Percentiles rank a stretch among this genome's conserved stretches.
Conservation (phyloP, 2,888 invertebrate species). For the Drosophila fungiperda region DNA sequence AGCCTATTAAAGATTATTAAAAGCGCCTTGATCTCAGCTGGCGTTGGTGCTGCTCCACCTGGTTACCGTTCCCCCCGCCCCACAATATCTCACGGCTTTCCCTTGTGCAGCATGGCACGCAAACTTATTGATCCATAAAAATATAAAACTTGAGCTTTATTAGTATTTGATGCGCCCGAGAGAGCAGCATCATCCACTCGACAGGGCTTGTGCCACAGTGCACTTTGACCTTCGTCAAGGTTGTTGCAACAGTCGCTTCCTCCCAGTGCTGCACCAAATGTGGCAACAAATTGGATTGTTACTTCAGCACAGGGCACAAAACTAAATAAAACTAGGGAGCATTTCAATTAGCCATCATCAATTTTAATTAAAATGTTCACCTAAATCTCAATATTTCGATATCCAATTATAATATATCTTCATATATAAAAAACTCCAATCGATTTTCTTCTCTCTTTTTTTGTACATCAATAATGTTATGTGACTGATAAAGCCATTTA, state of each 20-base stretch:
- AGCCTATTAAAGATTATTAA: conserved; percentile 78
- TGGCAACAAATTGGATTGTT: conserved; percentile 9
- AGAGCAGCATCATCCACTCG: conserved; percentile 53
- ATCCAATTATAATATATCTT: conserved; percentile 44
- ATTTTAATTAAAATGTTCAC: conserved; percentile 48
- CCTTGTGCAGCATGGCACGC: conserved; percentile 47
- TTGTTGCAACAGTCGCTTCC: conserved; percentile 52
- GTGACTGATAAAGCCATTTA: conserved; percentile 45
- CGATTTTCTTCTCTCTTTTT: neutral
- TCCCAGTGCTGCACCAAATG: neutral
- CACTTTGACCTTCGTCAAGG: conserved; percentile 70
- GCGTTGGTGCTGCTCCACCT: conserved; percentile 11
- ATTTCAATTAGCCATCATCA: conserved; percentile 41
- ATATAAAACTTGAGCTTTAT: conserved; percentile 72
- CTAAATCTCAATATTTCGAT: conserved; percentile 51
- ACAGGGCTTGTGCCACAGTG: conserved; percentile 32
- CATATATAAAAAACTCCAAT: conserved; percentile 7
- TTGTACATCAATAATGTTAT: conserved; percentile 21
- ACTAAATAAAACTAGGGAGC: neutral
- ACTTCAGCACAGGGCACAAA: neutral
- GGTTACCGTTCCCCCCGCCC: neutral
- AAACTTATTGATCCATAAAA: conserved; percentile 79
- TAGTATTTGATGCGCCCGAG: conserved; percentile 64
- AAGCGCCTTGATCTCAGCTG: conserved; percentile 74
- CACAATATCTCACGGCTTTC: neutral